Conservation (phyloP, 2,888 invertebrate genomes). For the Limnephilus rhombicus region DNA sequence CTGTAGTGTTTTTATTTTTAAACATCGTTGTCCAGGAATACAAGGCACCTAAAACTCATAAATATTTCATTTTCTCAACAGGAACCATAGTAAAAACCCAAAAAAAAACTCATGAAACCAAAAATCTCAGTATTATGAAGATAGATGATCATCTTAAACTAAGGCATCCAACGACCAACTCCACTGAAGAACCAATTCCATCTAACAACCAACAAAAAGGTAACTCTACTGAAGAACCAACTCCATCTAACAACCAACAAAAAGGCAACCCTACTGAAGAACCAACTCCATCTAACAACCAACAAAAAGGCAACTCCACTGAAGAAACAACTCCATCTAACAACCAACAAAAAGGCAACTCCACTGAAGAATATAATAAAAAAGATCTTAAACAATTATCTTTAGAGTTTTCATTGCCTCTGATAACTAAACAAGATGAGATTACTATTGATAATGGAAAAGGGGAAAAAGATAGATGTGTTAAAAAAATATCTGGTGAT, state of each 20-base stretch:
- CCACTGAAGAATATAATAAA: background rate
- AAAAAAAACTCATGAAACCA: background rate
- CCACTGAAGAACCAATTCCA: background rate
- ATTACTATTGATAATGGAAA: background rate
- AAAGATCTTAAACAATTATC: background rate
- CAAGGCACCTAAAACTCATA: background rate
- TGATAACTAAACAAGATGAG: background rate
- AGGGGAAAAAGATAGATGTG: too few species aligned
- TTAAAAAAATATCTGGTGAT: too few species aligned
- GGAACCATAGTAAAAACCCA: background rate
- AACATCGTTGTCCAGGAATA: background rate
- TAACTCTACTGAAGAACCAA: too few species aligned
- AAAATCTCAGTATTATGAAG: background rate
- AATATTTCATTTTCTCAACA: background rate
- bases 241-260: background rate
- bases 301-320: background rate
- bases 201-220: background rate
- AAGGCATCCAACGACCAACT: background rate
- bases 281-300: background rate
- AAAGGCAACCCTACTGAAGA: too few species aligned
- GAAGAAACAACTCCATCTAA: background rate
- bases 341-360: background rate
- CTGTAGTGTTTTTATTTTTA: background rate
- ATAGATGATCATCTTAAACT: background rate
- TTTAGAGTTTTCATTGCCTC: background rate